Evolutionary conservation across 2,888 invertebrate genomes (phyloP), one percentile per base, ranked within the genome.

Genomic region (Pachymerium ferrugineum): DNA sequence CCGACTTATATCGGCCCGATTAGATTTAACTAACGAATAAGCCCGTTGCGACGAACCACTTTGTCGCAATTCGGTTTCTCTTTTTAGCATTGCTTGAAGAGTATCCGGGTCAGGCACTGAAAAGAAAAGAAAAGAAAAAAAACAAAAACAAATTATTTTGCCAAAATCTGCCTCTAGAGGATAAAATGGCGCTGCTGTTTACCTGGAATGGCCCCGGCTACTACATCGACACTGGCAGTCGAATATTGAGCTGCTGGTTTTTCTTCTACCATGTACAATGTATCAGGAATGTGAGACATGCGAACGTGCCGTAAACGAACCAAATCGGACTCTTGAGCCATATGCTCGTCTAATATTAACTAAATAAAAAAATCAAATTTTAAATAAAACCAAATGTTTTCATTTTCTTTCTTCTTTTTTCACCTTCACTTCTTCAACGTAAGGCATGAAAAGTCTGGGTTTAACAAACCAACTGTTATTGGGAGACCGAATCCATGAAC

Each of bases 351-450:
- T 72, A 94, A 86, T 78, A 94, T 84, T 74, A 89, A 87, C 89
- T 89, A 82, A 1, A 77, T n/a, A n/a, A n/a, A n/a, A n/a, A n/a
- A n/a, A n/a, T n/a, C n/a, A n/a, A n/a, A n/a, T n/a, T n/a, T n/a
- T n/a, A n/a, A 67, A 73, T 73, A 76, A 12, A 62, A 62, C 8
- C 62, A 62, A 16, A 8, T 14, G 14, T 62, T 16, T 12, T 14
- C 16, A 8, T 62, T 10, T 16, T 12, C 10, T 14, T 12, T 35
- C 68, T 4, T n/a, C 12, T 4, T 30, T 54, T 29, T 70, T 31
- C 42, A 90, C 91, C 87, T 95, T 96, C 12, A 94, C 89, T 85
- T 96, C 97, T 82, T 97, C 96, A 79, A 93, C 92, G 82, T 96
- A 96, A 42, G 97, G 96, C 87, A 93, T 90, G 84, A 96, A 97